Base-by-base conservation (phyloP, 2,797 vertebrate species). In the Lepus oiostolus region DNA sequence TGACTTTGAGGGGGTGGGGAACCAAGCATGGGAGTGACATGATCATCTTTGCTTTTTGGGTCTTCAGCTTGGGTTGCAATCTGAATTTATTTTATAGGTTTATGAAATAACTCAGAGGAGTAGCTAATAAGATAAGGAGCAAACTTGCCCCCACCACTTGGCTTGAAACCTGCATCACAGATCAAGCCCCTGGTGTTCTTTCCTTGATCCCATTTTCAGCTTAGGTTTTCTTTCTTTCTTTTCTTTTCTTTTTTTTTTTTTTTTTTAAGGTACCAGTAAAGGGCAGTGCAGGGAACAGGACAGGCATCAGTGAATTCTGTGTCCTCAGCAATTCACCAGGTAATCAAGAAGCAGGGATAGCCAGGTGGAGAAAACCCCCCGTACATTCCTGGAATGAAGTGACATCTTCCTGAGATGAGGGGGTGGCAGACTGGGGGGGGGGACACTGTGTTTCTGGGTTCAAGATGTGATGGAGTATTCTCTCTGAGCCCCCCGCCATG, bases 21-120 rank as follows among this genome's bases (percentile, higher is more conserved):
- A 72, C 13, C 54, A 65, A 16, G 30, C 1, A 19, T 2, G 38
- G 11, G 10, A 76, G 11, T 32, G 26, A 35, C 22, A 21, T 6
- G 30, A 82, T 88, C 47, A 30, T 14, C 54, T 50, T 60, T 54
- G 26, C 63, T 32, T 71, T 74, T 35, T 60, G 1, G 3, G 71
- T 79, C 88, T 28, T 65, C 30, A 86, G 7, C 10, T 65, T 90
- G 58, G 65, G 42, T 70, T 58, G 17, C 19, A 65, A 83, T n/a
- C 54, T 50, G 42, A 3, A 68, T 58, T 58, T 21, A 19, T 35
- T 6, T 54, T 76, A 71, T 68, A 28, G 77, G 68, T 68, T 67
- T 47, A 81, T 88, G 11, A 67, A 76, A 7, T 87, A 81, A 58
- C 93, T 79, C 32, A 84, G 60, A 88, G 89, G 60, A 60, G 8